phyloP scores from a whole-genome alignment of 2,113 vertebrate genomes.

The Herpetotheres cachinnans region DNA sequence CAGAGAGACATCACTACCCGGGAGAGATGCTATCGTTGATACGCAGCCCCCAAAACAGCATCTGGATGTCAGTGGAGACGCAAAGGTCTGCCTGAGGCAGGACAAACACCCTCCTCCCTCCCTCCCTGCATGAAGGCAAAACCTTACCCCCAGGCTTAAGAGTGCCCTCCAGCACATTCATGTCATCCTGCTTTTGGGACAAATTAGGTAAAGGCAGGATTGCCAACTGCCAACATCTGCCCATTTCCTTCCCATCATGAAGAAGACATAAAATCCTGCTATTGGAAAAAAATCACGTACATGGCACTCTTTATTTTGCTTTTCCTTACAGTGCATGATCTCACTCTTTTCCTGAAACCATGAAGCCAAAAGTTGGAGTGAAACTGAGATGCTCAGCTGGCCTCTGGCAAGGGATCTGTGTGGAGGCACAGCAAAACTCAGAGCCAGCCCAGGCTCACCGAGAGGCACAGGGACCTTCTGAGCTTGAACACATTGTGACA shows the following conservation, averaged over 20 bases:
- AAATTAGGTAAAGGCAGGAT: background rate
- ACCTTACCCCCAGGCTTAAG: background rate
- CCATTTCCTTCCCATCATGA: background rate
- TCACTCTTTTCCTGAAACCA: background rate
- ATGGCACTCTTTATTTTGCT: background rate
- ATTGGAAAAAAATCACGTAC: accelerated
- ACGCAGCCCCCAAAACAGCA: accelerated
- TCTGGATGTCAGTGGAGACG: background rate
- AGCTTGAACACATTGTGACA: background rate
- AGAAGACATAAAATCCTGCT: background rate
- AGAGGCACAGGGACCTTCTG: background rate
- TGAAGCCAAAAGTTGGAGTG: background rate
- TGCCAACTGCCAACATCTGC: accelerated
- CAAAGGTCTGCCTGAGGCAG: background rate
- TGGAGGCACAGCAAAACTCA: background rate
- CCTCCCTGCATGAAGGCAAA: background rate
- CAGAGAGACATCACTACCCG: background rate
- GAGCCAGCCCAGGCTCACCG: background rate
- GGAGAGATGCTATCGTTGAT: background rate
- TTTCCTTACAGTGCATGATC: background rate
- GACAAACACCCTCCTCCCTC: background rate
- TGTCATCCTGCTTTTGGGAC: background rate
- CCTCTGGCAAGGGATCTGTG: background rate
- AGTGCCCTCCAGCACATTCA: background rate
- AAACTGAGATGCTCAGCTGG: background rate